Evolutionary conservation across 1,140 invertebrate species (phyloP).

Genomic region (Aphis craccivora): DNA sequence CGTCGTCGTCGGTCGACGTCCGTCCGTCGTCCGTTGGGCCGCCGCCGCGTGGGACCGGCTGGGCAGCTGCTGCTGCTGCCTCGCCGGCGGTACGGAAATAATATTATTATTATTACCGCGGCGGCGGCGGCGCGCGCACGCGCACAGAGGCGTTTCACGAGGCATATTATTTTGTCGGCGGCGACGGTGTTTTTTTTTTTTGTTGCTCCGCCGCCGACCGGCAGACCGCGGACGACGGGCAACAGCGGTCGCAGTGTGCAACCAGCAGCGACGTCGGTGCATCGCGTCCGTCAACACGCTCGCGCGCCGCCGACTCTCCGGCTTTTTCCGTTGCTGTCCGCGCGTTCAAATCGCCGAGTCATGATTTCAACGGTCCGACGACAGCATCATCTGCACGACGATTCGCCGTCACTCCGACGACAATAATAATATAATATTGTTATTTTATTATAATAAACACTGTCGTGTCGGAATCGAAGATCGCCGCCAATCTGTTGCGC

Average conservation of each 20-base stretch:
- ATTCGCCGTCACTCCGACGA: not conserved
- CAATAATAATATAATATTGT: not conserved
- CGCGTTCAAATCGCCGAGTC: not conserved
- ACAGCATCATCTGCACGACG: not conserved
- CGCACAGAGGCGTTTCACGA: constrained; percentile 9
- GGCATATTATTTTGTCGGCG: constrained; percentile 3
- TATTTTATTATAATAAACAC: too few relatives aligned
- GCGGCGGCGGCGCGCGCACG: not conserved
- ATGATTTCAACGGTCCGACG: not conserved
- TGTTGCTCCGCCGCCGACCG: not conserved
- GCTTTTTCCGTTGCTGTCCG: not conserved
- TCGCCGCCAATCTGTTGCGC: too few relatives aligned
- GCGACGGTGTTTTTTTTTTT: not conserved
- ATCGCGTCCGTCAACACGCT: not conserved
- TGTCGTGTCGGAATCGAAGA: too few relatives aligned
- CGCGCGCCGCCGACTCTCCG: not conserved
- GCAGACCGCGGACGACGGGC: too few relatives aligned
- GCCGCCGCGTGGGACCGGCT: not conserved
- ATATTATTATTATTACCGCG: not conserved
- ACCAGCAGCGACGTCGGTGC: not conserved
- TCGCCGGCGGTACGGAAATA: not conserved
- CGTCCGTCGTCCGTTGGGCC: not conserved
- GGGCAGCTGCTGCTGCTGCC: not conserved
- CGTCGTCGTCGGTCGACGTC: not conserved
- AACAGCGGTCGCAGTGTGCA: not conserved